These are phyloP conservation scores for Rhinogobio ventralis DNA, from an alignment of 2,797 vertebrate genomes.

Conservation along the genomic window DNA sequence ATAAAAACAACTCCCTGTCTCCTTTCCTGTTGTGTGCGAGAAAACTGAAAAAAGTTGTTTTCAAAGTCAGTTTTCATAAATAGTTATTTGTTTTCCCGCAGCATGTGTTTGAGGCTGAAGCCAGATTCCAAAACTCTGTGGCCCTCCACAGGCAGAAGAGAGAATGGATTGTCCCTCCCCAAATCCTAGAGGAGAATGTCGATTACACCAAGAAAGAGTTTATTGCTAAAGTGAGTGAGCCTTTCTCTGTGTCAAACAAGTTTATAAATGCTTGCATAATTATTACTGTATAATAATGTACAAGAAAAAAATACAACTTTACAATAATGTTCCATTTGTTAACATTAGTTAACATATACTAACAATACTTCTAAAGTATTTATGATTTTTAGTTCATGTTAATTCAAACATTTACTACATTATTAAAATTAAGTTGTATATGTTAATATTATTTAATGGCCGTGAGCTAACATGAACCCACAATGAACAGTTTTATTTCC, in stretches of 20 bases:
- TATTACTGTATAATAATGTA: background rate
- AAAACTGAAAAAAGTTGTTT: background rate
- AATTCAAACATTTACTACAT: background rate
- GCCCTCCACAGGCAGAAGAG: slow-evolving; percentile 78
- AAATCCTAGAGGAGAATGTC: slow-evolving; percentile 80
- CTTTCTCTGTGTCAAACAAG: background rate
- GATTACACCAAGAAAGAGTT: slow-evolving; percentile 79
- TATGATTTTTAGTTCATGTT: background rate
- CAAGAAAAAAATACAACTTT: background rate
- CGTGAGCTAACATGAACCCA: background rate
- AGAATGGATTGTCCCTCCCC: slow-evolving; percentile 90
- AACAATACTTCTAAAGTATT: background rate
- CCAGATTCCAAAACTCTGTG: slow-evolving; percentile 23
- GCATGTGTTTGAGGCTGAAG: slow-evolving; percentile 49
- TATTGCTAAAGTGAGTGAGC: slow-evolving; percentile 85
- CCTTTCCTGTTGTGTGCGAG: background rate
- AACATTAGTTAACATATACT: background rate
- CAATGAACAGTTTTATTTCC: background rate
- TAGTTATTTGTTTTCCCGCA: slow-evolving; percentile 28
- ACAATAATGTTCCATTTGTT: background rate
- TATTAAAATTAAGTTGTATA: too few species aligned
- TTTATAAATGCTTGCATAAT: background rate
- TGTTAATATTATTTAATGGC: too few species aligned
- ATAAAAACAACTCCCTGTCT: background rate
- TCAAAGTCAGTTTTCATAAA: background rate